These are phyloP conservation scores for Amphiprion ocellaris DNA, from an alignment of 2,113 vertebrate species.

Conservation along the genomic window DNA sequence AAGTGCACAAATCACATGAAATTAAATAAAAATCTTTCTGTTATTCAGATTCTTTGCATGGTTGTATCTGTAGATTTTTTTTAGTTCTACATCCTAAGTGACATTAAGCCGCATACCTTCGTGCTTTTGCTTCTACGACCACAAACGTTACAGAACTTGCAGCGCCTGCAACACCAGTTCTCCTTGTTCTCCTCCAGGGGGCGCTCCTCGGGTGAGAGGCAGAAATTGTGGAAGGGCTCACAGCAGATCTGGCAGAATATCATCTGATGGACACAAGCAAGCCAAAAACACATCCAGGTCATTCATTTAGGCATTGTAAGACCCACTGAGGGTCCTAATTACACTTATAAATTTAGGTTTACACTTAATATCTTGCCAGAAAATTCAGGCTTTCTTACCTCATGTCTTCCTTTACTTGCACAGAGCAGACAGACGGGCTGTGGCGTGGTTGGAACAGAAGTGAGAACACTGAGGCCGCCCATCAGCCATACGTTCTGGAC, in stretches of 20 bases:
- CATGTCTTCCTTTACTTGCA: constrained; percentile 91
- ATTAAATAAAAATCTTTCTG: too few species aligned
- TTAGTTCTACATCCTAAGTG: not conserved
- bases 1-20: too few species aligned
- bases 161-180: constrained; percentile 92
- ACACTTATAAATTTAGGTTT: too few species aligned
- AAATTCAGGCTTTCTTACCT: constrained; percentile 76
- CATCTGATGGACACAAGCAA: constrained; percentile 78
- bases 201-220: constrained; percentile 88
- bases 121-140: constrained; percentile 89
- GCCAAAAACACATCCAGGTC: too few species aligned
- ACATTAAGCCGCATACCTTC: constrained; percentile 80
- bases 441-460: constrained; percentile 87
- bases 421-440: constrained; percentile 92
- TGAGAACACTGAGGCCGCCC: constrained; percentile 92
- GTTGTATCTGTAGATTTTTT: too few species aligned
- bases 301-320: too few species aligned
- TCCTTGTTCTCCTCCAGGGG: constrained; percentile 88
- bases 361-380: too few species aligned
- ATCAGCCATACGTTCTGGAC: constrained; percentile 94
- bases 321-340: too few species aligned
- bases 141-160: constrained; percentile 93
- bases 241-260: constrained; percentile 95
- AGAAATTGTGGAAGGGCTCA: constrained; percentile 93
- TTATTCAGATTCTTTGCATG: too few species aligned